Conservation (phyloP, 2,113 vertebrate species). For the Setophaga coronata region DNA sequence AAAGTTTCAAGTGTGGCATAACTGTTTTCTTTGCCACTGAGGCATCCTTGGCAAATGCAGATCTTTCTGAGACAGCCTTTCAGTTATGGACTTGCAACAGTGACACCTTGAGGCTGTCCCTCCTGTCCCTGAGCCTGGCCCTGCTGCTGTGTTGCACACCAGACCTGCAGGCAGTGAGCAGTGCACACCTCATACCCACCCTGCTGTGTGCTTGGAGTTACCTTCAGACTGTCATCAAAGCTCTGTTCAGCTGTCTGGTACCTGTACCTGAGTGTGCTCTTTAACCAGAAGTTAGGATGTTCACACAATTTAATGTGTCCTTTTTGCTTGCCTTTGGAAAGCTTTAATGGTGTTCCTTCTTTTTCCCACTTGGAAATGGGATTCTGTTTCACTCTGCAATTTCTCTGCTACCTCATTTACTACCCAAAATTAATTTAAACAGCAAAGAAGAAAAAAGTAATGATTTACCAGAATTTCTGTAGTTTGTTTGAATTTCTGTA, state of each 20-base stretch:
- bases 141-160: not conserved
- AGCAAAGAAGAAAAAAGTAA: rapidly evolving
- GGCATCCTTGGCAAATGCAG: not conserved
- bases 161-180: not conserved
- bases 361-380: not conserved
- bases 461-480: not conserved
- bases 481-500: not conserved
- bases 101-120: slow-evolving; percentile 28
- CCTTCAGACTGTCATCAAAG: not conserved
- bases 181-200: not conserved
- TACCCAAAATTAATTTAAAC: not conserved
- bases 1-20: not conserved
- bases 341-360: not conserved
- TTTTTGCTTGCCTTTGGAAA: not conserved
- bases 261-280: not conserved
- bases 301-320: not conserved
- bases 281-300: not conserved
- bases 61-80: not conserved
- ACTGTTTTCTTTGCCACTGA: not conserved
- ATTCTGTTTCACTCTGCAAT: not conserved
- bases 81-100: not conserved
- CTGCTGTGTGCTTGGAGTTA: not conserved
- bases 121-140: not conserved
- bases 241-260: not conserved
- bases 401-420: not conserved